phyloP scores from a whole-genome alignment of 2,888 invertebrate species.

The Liopterus haemorrhoidalis region DNA sequence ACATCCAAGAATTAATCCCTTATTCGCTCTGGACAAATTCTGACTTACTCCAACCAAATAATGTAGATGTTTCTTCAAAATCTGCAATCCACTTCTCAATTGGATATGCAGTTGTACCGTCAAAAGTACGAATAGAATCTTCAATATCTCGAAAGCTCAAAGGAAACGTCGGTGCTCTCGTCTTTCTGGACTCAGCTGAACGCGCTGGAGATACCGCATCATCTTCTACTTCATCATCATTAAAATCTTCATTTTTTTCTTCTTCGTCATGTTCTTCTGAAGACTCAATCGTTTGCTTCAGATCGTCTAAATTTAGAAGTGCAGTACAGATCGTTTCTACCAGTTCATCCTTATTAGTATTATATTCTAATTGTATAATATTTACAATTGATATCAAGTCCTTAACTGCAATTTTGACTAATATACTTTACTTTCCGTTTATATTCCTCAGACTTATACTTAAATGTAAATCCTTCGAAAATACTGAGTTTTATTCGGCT shows the following conservation, averaged over 20 bases:
- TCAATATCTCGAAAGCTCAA: constrained; percentile 16
- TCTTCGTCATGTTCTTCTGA: constrained; percentile 4
- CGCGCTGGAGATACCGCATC: background rate
- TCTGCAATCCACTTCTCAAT: constrained; percentile 20
- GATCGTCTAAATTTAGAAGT: background rate
- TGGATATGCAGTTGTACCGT: constrained; percentile 8
- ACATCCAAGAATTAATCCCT: constrained; percentile 11
- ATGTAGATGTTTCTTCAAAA: constrained; percentile 18
- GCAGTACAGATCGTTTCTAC: background rate
- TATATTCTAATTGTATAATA: constrained; percentile 10
- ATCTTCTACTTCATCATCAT: background rate
- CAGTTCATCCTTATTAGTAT: constrained; percentile 12
- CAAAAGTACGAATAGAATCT: constrained; percentile 12
- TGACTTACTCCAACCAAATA: constrained; percentile 18
- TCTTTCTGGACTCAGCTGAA: background rate
- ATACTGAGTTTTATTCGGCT: no score
- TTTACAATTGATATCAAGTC: constrained; percentile 13
- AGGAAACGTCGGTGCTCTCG: background rate
- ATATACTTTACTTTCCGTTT: no score
- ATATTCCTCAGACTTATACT: no score
- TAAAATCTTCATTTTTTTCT: no score
- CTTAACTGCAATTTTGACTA: background rate
- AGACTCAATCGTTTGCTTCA: background rate
- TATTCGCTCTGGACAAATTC: constrained; percentile 19
- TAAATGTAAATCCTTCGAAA: no score